Evolutionary conservation across 23 tunicate species (phyloP).

Genomic region (Corella eumyota): DNA sequence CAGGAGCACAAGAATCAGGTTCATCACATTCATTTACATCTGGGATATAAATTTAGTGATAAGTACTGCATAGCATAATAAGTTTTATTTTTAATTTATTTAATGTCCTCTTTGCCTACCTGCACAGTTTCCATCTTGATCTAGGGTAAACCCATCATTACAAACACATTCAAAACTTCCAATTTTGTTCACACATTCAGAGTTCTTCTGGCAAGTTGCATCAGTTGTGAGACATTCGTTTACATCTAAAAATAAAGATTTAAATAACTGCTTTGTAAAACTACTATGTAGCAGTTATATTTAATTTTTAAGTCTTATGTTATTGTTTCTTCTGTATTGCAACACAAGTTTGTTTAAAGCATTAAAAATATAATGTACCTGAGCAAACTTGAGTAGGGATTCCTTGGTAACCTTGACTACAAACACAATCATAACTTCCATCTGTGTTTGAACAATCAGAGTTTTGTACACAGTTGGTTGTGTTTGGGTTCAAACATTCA

Average conservation of each 20-base stretch:
- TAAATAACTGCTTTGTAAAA: too few species aligned
- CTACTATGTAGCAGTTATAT: too few species aligned
- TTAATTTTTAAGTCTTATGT: too few species aligned
- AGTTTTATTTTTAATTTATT: too few species aligned
- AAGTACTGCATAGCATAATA: neutral
- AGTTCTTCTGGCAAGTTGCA: constrained; percentile 11
- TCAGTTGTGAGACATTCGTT: constrained; percentile 8
- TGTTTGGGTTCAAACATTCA: constrained; percentile 7
- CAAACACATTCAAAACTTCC: constrained; percentile 14
- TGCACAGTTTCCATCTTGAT: too few species aligned
- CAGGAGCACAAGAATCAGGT: neutral
- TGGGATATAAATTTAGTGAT: neutral
- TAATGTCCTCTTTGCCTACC: too few species aligned
- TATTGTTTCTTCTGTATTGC: too few species aligned
- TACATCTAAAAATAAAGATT: constrained; percentile 11
- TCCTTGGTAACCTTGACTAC: constrained; percentile 15
- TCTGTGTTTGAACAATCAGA: constrained; percentile 20
- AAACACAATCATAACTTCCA: constrained; percentile 22
- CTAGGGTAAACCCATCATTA: constrained; percentile 16
- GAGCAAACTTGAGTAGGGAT: constrained; percentile 7
- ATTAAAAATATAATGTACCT: too few species aligned
- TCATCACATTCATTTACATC: constrained; percentile 28
- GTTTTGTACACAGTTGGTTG: constrained; percentile 4
- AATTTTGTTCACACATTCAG: constrained; percentile 4
- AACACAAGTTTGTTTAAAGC: too few species aligned